A percentile compares a stretch with the other conserved stretches of the same genome.
Conservation (phyloP, 2,888 invertebrate species). For the Theodoxus fluviatilis region DNA sequence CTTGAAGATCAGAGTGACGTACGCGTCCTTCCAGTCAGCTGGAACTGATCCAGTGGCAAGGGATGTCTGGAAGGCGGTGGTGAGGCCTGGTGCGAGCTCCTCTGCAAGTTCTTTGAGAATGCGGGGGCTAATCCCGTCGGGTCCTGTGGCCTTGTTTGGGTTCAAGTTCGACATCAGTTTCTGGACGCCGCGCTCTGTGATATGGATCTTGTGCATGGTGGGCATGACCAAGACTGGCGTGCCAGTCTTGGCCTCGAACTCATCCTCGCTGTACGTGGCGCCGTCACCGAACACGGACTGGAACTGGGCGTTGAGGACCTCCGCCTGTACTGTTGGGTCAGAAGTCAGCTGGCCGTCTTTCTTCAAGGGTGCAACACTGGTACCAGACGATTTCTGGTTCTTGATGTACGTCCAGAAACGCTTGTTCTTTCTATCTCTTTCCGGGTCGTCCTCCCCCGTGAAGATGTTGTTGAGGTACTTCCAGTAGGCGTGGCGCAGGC, state of each 20-base stretch:
- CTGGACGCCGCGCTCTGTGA: background rate
- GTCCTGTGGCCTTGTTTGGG: constrained; percentile 7
- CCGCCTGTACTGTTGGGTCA: background rate
- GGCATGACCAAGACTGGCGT: background rate
- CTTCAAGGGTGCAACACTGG: constrained; percentile 10
- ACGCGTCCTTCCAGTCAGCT: too few species aligned
- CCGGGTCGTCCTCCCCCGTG: background rate
- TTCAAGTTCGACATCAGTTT: background rate
- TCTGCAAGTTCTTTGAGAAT: too few species aligned
- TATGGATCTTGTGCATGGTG: background rate
- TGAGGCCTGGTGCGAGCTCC: too few species aligned
- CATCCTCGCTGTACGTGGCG: too few species aligned
- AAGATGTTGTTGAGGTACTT: constrained; percentile 8
- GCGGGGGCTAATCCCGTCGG: too few species aligned
- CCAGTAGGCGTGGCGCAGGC: constrained; percentile 12
- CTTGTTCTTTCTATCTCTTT: background rate
- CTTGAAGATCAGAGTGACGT: too few species aligned
- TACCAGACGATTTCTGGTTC: background rate
- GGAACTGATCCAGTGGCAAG: too few species aligned
- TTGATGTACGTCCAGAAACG: constrained; percentile 15
- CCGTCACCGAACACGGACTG: constrained; percentile 10
- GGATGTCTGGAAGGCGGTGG: too few species aligned
- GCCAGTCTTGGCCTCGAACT: background rate
- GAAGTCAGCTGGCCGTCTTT: background rate
- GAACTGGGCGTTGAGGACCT: background rate